A percentile compares a stretch with the other conserved stretches of the same genome.
Evolutionary conservation across 2,113 vertebrate species (phyloP).

Genomic region (Cisticola juncidis): DNA sequence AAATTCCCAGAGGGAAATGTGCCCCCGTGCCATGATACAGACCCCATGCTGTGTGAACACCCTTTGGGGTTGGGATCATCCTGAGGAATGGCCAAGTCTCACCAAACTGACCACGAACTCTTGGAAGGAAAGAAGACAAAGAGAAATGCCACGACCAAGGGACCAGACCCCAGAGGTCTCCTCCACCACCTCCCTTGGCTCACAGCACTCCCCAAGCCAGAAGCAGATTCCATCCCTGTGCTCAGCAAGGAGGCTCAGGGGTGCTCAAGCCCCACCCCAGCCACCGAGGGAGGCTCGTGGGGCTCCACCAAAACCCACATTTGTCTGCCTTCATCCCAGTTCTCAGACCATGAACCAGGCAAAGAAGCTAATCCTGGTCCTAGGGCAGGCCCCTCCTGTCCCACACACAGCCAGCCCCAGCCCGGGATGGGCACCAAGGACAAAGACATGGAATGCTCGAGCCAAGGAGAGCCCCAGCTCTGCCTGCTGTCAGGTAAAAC

Average conservation of each 20-base stretch:
- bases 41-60: fast-evolving
- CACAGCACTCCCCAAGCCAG: neutral
- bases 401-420: neutral
- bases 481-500: neutral
- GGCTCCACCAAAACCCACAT: neutral
- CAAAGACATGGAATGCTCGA: fast-evolving
- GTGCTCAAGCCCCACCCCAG: too few species aligned
- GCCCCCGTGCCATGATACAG: fast-evolving
- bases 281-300: fast-evolving
- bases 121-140: neutral
- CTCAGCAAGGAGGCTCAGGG: fast-evolving
- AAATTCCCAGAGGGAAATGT: fast-evolving
- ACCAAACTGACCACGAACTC: fast-evolving
- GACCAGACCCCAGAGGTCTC: neutral
- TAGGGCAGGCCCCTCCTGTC: neutral
- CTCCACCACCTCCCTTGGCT: fast-evolving
- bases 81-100: fast-evolving
- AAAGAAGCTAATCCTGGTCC: neutral
- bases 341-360: neutral
- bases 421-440: neutral
- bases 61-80: fast-evolving
- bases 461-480: neutral
- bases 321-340: neutral
- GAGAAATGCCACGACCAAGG: fast-evolving
- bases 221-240: fast-evolving